A percentile compares a stretch with the other conserved stretches of the same genome.
Conservation (phyloP, 53 echinoderm and acorn worm species). For the Temnopleurus reevesii region DNA sequence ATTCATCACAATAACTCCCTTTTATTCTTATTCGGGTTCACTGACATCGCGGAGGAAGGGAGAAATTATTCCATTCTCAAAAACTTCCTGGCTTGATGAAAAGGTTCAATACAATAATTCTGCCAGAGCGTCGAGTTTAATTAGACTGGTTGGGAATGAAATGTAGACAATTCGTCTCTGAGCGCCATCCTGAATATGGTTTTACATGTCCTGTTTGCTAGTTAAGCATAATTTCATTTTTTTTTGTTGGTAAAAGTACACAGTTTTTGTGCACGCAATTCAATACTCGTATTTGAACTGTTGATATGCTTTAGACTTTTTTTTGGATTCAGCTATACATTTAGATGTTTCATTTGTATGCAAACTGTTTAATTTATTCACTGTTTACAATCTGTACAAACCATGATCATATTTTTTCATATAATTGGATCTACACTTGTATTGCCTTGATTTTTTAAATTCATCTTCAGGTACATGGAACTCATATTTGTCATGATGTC, state of each 20-base stretch:
- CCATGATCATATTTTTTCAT: too few relatives aligned
- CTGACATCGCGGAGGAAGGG: background rate
- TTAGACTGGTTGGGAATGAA: background rate
- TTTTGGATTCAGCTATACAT: background rate
- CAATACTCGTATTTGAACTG: background rate
- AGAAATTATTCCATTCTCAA: slow-evolving; percentile 18
- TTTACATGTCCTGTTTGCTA: background rate
- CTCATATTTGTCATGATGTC: too few relatives aligned
- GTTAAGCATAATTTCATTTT: background rate
- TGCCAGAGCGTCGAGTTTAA: background rate
- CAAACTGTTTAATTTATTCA: too few relatives aligned
- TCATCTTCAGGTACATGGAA: too few relatives aligned
- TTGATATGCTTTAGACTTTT: background rate
- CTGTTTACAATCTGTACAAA: too few relatives aligned
- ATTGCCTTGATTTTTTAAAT: too few relatives aligned
- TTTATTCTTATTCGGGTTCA: background rate
- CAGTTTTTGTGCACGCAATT: too few relatives aligned
- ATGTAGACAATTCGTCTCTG: slow-evolving; percentile 15
- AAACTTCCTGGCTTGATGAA: background rate
- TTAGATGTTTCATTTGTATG: background rate
- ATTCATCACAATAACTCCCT: background rate
- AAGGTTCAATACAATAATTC: background rate
- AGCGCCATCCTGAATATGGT: background rate
- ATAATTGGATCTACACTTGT: too few relatives aligned
- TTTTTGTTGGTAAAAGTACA: too few relatives aligned